Evolutionary conservation across 2,888 invertebrate species (phyloP).

Genomic region (Anorthoa munda): DNA sequence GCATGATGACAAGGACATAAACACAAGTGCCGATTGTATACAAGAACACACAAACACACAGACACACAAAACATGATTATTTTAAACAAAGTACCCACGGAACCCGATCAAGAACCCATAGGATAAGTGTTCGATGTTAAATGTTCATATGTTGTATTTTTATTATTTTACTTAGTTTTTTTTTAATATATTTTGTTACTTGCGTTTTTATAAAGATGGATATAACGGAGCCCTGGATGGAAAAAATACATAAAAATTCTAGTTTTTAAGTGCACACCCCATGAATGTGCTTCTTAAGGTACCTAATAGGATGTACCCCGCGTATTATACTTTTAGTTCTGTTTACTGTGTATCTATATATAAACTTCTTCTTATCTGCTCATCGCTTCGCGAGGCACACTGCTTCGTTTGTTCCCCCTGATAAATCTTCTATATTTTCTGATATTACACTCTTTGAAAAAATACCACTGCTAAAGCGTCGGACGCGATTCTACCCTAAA

Average conservation of each 20-base stretch:
- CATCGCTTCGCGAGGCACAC: conserved; percentile 88
- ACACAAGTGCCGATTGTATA: conserved; percentile 76
- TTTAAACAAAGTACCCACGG: conserved; percentile 65
- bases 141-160: conserved; percentile 77
- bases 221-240: conserved; percentile 88
- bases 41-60: conserved; percentile 72
- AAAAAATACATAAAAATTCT: conserved; percentile 74
- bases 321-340: conserved; percentile 81
- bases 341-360: conserved; percentile 81
- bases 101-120: conserved; percentile 63
- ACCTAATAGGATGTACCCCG: conserved; percentile 83
- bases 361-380: conserved; percentile 78
- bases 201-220: conserved; percentile 72
- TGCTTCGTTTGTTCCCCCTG: conserved; percentile 85
- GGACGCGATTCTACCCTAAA: conserved; percentile 75
- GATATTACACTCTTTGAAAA: conserved; percentile 77
- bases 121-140: conserved; percentile 82
- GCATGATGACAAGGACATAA: conserved; percentile 81
- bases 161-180: conserved; percentile 61
- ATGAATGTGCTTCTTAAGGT: conserved; percentile 90
- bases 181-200: conserved; percentile 71
- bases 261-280: conserved; percentile 89
- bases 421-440: conserved; percentile 77
- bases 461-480: conserved; percentile 78
- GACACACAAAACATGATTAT: conserved; percentile 73